phyloP scores from a whole-genome alignment of 2,888 invertebrate species.

The Lamellibrachia columna region DNA sequence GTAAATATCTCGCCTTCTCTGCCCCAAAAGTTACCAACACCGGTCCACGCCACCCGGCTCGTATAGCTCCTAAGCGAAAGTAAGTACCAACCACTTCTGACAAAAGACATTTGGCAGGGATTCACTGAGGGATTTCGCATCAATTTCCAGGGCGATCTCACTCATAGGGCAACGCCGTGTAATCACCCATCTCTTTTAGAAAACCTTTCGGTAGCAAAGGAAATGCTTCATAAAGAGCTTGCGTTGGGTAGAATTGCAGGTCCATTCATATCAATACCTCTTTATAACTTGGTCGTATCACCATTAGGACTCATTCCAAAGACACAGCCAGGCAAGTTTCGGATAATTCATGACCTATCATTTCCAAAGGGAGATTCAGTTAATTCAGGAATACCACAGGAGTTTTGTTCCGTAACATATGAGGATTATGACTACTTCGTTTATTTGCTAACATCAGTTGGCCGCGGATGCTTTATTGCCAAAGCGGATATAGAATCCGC shows the following conservation, averaged over 20 bases:
- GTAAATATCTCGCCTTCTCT: no score
- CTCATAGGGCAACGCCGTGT: neutral
- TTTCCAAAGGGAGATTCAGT: neutral
- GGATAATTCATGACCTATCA: neutral
- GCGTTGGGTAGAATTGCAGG: neutral
- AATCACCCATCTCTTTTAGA: constrained; percentile 13
- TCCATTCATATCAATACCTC: neutral
- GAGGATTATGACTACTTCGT: neutral
- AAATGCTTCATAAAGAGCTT: neutral
- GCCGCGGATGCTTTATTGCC: neutral
- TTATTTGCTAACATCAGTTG: neutral
- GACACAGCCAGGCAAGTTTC: neutral
- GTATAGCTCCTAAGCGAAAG: neutral
- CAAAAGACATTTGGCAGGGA: neutral
- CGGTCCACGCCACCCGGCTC: neutral
- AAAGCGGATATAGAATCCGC: neutral
- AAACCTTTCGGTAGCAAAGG: neutral
- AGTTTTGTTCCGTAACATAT: neutral
- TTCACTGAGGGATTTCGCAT: neutral
- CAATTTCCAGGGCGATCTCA: neutral
- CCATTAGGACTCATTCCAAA: neutral
- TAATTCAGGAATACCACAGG: neutral
- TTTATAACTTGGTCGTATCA: neutral
- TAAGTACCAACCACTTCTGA: neutral
- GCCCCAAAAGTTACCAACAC: neutral